Conservation (phyloP, 2,113 vertebrate species). For the Alaudala cheleensis region DNA sequence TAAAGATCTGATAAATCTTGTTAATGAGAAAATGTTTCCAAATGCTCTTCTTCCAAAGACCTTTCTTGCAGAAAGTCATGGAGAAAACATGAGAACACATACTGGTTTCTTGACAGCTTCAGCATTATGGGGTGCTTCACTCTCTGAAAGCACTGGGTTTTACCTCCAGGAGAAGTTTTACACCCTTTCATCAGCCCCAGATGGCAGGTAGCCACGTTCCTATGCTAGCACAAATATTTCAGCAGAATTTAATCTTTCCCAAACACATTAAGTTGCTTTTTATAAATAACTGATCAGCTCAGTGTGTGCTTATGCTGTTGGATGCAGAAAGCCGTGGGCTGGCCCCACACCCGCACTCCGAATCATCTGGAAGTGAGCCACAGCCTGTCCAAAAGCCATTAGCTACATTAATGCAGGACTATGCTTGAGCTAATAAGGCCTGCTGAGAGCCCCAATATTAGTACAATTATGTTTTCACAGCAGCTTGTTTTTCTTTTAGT, state of each 20-base stretch:
- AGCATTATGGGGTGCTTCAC: background rate
- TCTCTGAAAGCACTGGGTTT: background rate
- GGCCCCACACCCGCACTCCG: background rate
- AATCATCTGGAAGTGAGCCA: background rate
- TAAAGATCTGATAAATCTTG: background rate
- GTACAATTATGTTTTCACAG: slow-evolving; percentile 20
- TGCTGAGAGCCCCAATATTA: slow-evolving; percentile 2
- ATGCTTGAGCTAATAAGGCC: background rate
- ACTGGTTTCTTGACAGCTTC: background rate
- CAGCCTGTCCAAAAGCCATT: background rate
- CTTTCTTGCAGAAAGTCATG: background rate
- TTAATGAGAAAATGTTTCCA: background rate
- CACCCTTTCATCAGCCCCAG: background rate
- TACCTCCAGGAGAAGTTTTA: background rate
- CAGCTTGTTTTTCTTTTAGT: slow-evolving; percentile 1
- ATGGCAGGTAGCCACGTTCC: background rate
- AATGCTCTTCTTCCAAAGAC: background rate
- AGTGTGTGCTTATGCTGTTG: background rate
- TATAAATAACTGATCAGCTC: background rate
- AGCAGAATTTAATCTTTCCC: slow-evolving; percentile 24
- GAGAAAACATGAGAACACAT: background rate
- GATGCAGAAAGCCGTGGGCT: background rate
- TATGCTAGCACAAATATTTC: slow-evolving; percentile 7
- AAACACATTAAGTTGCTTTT: slow-evolving; percentile 46
- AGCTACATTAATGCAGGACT: slow-evolving; percentile 35